phyloP scores from a whole-genome alignment of 2,888 invertebrate species.

The Norana najaformis region DNA sequence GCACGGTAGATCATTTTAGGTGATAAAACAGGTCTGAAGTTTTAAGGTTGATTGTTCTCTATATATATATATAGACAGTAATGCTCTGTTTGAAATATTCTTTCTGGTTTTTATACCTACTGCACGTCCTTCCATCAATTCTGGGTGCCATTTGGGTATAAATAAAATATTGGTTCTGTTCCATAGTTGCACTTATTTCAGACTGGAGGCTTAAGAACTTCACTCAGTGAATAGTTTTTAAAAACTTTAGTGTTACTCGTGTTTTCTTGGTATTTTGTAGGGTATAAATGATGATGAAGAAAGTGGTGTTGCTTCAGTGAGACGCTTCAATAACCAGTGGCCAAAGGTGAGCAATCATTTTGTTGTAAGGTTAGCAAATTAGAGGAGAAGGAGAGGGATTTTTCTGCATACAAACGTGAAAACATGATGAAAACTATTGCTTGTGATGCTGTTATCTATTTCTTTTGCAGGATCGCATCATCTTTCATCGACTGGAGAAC shows the following conservation, averaged over 20 bases:
- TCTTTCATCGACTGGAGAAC: slow-evolving; percentile 78
- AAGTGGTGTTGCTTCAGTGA: not conserved
- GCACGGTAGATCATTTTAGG: too few relatives aligned
- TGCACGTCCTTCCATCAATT: too few relatives aligned
- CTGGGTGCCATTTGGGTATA: too few relatives aligned
- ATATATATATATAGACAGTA: too few relatives aligned
- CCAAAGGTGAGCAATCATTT: slow-evolving; percentile 31
- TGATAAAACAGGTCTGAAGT: too few relatives aligned
- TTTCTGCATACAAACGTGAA: not conserved
- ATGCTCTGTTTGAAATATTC: too few relatives aligned
- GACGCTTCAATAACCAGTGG: slow-evolving; percentile 29
- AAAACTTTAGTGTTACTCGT: not conserved
- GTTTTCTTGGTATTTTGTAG: not conserved
- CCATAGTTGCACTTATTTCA: too few relatives aligned
- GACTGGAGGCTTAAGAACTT: not conserved
- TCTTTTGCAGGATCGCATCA: slow-evolving; percentile 56
- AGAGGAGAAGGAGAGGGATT: not conserved
- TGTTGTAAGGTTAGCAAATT: not conserved
- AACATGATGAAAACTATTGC: not conserved
- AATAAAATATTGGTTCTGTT: too few relatives aligned
- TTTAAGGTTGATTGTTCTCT: too few relatives aligned
- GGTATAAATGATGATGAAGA: slow-evolving; percentile 19
- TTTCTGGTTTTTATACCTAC: too few relatives aligned
- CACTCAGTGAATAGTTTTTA: not conserved
- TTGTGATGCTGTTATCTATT: not conserved